These are phyloP conservation scores for Neodiprion virginianus DNA, from an alignment of 1,140 invertebrate genomes.

Conservation along the genomic window DNA sequence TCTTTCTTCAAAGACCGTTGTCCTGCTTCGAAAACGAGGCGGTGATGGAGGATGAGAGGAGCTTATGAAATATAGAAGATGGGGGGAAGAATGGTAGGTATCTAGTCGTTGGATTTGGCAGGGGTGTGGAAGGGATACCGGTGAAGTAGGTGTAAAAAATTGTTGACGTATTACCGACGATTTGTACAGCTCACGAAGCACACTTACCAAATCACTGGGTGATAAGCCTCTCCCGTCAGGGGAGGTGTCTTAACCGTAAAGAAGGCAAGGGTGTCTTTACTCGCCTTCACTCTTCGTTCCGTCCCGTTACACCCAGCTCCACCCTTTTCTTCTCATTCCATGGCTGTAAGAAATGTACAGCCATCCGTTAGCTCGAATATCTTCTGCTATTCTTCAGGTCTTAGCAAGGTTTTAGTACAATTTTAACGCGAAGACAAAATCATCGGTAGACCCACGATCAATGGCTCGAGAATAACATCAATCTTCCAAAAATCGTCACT, in stretches of 20 bases:
- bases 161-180: neutral
- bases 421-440: too few species aligned
- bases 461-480: neutral
- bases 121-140: too few species aligned
- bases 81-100: neutral
- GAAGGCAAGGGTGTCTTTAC: neutral
- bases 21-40: too few species aligned
- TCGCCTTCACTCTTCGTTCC: constrained; percentile 2
- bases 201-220: constrained; percentile 7
- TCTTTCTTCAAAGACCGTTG: too few species aligned
- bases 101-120: too few species aligned
- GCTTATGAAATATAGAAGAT: neutral
- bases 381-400: neutral
- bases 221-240: constrained; percentile 1
- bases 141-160: neutral
- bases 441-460: neutral
- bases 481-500: neutral
- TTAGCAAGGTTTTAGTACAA: neutral
- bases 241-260: neutral
- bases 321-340: neutral
- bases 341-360: neutral
- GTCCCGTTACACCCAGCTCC: neutral
- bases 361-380: neutral
- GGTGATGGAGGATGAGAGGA: too few species aligned
- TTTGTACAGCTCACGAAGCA: constrained; percentile 7